Conservation (phyloP, 2,113 vertebrate genomes). For the Amphiprion ocellaris region DNA sequence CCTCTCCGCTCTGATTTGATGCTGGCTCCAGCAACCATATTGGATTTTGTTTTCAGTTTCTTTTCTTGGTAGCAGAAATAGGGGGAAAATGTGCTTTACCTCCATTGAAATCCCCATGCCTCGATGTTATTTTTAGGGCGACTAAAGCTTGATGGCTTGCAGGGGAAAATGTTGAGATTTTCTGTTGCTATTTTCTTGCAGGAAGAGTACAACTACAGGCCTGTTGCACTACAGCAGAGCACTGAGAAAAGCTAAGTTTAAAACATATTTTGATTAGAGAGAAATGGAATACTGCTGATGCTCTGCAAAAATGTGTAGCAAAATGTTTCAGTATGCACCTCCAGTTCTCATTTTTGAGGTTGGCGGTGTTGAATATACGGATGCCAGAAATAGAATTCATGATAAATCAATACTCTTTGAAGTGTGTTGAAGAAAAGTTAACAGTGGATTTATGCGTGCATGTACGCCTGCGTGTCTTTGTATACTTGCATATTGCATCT, state of each 20-base stretch:
- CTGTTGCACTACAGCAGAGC: neutral
- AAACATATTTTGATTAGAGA: conserved; percentile 52
- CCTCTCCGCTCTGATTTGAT: conserved; percentile 47
- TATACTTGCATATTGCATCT: conserved; percentile 34
- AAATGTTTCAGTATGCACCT: conserved; percentile 34
- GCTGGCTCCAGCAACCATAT: conserved; percentile 46
- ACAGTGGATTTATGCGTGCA: conserved; percentile 2
- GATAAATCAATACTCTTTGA: conserved; percentile 55
- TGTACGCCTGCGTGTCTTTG: conserved; percentile 2
- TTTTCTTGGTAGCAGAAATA: conserved; percentile 9
- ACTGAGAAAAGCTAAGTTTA: conserved; percentile 32
- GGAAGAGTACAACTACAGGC: conserved; percentile 30
- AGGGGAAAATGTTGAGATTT: conserved; percentile 36
- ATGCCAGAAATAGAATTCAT: conserved; percentile 30
- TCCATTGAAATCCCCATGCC: conserved; percentile 22
- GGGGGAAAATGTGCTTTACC: conserved; percentile 34
- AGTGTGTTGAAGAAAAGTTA: conserved; percentile 26
- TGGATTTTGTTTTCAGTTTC: conserved; percentile 61
- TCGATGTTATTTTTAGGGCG: conserved; percentile 49
- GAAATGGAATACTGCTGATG: conserved; percentile 46
- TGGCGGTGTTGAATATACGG: conserved; percentile 2
- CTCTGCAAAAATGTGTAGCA: conserved; percentile 36
- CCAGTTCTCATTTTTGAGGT: neutral
- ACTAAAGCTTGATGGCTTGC: conserved; percentile 41
- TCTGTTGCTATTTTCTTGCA: conserved; percentile 33